Evolutionary conservation across 2,888 invertebrate genomes (phyloP).

Genomic region (Lithophane ornitopus): DNA sequence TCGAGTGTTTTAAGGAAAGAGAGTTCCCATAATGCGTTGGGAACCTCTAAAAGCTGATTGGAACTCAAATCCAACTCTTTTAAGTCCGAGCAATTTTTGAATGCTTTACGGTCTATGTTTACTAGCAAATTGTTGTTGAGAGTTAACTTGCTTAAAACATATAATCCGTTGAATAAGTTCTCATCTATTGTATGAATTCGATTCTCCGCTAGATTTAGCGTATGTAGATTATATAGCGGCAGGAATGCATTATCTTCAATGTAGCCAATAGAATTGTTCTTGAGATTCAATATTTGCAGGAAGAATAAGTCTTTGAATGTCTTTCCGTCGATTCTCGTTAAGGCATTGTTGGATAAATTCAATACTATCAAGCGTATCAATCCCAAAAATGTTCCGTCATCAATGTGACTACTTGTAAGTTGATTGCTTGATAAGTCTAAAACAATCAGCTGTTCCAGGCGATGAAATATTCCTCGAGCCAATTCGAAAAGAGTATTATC

Average conservation of each 20-base stretch:
- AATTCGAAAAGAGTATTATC: conserved; percentile 96
- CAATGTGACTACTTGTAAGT: conserved; percentile 95
- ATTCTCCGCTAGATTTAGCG: conserved; percentile 97
- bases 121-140: conserved; percentile 96
- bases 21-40: conserved; percentile 95
- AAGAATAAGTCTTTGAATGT: conserved; percentile 97
- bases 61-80: conserved; percentile 97
- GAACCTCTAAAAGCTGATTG: conserved; percentile 95
- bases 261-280: conserved; percentile 96
- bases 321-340: conserved; percentile 95
- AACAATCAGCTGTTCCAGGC: conserved; percentile 95
- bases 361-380: conserved; percentile 96
- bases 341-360: conserved; percentile 96
- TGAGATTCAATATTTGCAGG: conserved; percentile 95
- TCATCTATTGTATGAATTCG: conserved; percentile 95
- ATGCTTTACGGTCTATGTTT: conserved; percentile 94
- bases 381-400: conserved; percentile 96
- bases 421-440: conserved; percentile 96
- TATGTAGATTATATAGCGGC: conserved; percentile 96
- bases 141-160: conserved; percentile 95
- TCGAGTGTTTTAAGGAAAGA: conserved; percentile 96
- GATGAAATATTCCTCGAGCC: conserved; percentile 95
- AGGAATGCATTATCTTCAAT: conserved; percentile 97
- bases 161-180: conserved; percentile 95
- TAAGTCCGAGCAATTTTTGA: conserved; percentile 96